Percentiles rank a stretch among this genome's conserved stretches.
These are phyloP conservation scores for Caenorhabditis plicata DNA, from an alignment of 2,888 invertebrate species.

Conservation along the genomic window DNA sequence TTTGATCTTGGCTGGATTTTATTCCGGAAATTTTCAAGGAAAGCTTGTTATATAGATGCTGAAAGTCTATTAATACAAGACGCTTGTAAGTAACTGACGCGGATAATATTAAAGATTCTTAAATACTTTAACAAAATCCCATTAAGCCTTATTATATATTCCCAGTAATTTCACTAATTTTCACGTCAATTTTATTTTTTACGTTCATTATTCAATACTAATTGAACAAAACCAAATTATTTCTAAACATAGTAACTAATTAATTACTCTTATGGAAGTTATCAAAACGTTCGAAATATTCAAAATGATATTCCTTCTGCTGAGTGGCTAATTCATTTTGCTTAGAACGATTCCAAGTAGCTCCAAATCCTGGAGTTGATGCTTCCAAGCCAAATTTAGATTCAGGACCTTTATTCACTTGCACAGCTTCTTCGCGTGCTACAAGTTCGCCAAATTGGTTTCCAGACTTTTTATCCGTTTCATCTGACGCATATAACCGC, in stretches of 20 bases:
- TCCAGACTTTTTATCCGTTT: conserved; percentile 14
- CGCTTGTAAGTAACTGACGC: neutral
- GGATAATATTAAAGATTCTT: neutral
- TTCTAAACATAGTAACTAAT: no score
- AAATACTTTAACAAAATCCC: neutral
- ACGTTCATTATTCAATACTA: no score
- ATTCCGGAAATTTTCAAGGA: no score
- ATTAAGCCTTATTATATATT: neutral
- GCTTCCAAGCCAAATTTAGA: conserved; percentile 60
- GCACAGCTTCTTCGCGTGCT: conserved; percentile 33
- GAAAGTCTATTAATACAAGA: no score
- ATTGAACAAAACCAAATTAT: no score
- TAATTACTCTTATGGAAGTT: conserved; percentile 39
- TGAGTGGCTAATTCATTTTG: conserved; percentile 33
- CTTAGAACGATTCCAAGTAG: conserved; percentile 50
- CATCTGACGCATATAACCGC: conserved; percentile 44
- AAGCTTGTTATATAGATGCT: no score
- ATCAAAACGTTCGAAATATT: conserved; percentile 47
- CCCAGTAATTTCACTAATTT: neutral
- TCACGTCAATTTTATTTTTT: no score
- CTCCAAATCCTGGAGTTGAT: conserved; percentile 63
- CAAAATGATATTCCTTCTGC: conserved; percentile 41
- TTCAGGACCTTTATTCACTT: conserved; percentile 51
- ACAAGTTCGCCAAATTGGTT: conserved; percentile 14
- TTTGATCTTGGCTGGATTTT: no score